Base-by-base conservation (phyloP, 2,888 invertebrate genomes). In the Lasioglossum oenotherae region DNA sequence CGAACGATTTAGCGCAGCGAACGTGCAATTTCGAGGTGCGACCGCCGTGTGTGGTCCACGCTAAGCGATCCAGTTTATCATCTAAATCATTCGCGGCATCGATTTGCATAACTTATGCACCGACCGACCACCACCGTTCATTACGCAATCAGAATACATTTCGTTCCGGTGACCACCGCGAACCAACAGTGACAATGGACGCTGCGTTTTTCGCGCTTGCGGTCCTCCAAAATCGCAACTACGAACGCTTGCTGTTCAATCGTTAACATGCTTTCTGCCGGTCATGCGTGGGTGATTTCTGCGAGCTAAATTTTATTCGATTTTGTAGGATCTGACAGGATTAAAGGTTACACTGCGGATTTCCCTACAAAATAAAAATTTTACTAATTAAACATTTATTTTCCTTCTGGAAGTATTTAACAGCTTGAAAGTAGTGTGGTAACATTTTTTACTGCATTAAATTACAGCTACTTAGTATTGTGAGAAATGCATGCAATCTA, bases 81-180 rank as follows among this genome's bases (percentile, higher is more conserved):
- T 86, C 72, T 84, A 88, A 89, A 90, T 90, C 87, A 87, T 89
- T 81, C 79, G 75, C 67, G 53, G 46, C 71, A 41, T 85, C 89
- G 72, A 89, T 89, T 90, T 89, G 80, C 87, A 86, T 90, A 88
- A 84, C 71, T 85, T 85, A 87, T 74, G 78, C 76, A 74, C 67
- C 80, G 60, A 49, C 41, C 69, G 67, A 49, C 79, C n/a, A 53
- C 53, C 80, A 81, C 53, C 80, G 86, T 82, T 88, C 80, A 88
- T 89, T 87, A 84, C 31, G 44, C 81, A 86, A 89, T 89, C 77
- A 76, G 76, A 71, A 82, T 81, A 75, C 44, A 83, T 76, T 86
- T 74, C 71, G 80, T 78, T 73, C 57, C 69, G 53, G 19, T 85
- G 80, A 81, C 64, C 60, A 74, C 76, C 73, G 76, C 44, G 76